phyloP scores from a whole-genome alignment of 2,888 invertebrate genomes.

The Achlya flavicornis region DNA sequence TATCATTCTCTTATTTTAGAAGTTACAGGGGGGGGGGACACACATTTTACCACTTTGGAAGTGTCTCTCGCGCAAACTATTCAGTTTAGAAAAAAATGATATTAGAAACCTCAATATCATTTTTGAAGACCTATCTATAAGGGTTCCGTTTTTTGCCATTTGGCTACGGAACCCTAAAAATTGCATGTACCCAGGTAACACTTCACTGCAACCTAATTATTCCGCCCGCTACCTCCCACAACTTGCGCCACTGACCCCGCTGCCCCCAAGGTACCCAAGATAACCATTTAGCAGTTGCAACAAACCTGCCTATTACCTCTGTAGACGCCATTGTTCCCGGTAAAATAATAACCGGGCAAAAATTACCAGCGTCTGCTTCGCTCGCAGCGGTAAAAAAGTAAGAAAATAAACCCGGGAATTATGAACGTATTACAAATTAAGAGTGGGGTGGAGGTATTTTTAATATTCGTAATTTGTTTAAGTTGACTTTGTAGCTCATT shows the following conservation, averaged over 20 bases:
- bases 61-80: too few species aligned
- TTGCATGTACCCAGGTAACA: not conserved
- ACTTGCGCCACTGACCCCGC: constrained; percentile 45
- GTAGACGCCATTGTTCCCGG: constrained; percentile 67
- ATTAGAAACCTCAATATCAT: too few species aligned
- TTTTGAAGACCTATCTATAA: too few species aligned
- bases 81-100: too few species aligned
- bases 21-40: too few species aligned
- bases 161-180: too few species aligned
- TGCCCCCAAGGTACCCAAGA: constrained; percentile 68
- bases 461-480: constrained; percentile 13
- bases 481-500: constrained; percentile 1
- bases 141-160: too few species aligned
- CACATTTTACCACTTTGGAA: too few species aligned
- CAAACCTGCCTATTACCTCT: constrained; percentile 71
- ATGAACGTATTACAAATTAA: constrained; percentile 27
- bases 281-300: constrained; percentile 79
- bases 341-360: constrained; percentile 73
- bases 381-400: constrained; percentile 25
- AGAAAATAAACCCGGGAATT: constrained; percentile 28
- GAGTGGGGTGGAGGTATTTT: constrained; percentile 22
- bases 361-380: constrained; percentile 49
- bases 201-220: not conserved
- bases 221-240: constrained; percentile 16
- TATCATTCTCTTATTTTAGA: too few species aligned